These are phyloP conservation scores for Digitonthophagus gazella DNA, from an alignment of 2,888 invertebrate species.

Conservation along the genomic window DNA sequence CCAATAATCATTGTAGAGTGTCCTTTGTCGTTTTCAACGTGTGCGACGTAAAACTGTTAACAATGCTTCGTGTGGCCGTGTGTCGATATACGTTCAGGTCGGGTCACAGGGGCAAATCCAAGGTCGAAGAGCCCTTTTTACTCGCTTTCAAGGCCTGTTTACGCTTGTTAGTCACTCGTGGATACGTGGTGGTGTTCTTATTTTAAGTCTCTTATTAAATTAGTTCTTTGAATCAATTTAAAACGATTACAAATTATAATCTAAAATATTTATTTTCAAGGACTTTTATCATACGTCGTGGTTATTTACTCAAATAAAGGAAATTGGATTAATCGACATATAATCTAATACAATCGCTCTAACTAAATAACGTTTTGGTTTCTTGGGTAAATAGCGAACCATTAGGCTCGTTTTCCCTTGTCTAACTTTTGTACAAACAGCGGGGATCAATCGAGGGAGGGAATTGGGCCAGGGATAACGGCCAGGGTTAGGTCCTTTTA, in stretches of 20 bases:
- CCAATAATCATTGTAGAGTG: conserved; percentile 4
- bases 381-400: neutral
- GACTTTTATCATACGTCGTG: too few species aligned
- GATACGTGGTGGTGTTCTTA: too few species aligned
- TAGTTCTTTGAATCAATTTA: too few species aligned
- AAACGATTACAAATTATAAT: too few species aligned
- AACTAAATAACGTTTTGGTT: neutral
- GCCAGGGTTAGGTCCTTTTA: neutral
- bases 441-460: neutral
- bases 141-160: neutral
- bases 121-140: conserved; percentile 1
- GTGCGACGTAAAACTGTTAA: conserved; percentile 14
- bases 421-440: neutral
- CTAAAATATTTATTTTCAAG: too few species aligned
- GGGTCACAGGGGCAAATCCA: conserved; percentile 6
- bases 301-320: too few species aligned
- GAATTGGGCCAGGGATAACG: neutral
- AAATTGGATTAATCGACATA: too few species aligned
- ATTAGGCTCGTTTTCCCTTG: neutral
- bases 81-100: neutral
- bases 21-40: conserved; percentile 9
- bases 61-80: conserved; percentile 5
- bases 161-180: neutral
- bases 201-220: too few species aligned
- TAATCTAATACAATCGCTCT: neutral